Evolutionary conservation across 2,113 vertebrate genomes (phyloP).

Genomic region (Paracanthobrama guichenoti): DNA sequence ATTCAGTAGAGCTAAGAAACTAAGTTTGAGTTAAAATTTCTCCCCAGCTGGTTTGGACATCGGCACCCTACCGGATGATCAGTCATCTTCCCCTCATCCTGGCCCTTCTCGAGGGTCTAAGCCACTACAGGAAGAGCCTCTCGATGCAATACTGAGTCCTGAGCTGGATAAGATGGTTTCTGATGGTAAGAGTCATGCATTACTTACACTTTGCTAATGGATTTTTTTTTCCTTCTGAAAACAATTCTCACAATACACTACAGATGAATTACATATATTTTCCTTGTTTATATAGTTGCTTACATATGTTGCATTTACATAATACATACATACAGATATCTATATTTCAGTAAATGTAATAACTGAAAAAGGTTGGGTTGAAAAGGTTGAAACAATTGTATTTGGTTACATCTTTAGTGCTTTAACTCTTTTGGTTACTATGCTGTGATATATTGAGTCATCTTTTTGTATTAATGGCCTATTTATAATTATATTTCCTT

Average conservation of each 20-base stretch:
- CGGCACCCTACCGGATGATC: slow-evolving; percentile 75
- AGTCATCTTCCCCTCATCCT: slow-evolving; percentile 74
- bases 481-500: neutral
- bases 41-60: slow-evolving; percentile 84
- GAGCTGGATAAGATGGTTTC: slow-evolving; percentile 98
- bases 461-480: neutral
- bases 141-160: slow-evolving; percentile 95
- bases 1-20: neutral
- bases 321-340: too few species aligned
- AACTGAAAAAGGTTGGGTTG: neutral
- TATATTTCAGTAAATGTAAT: neutral
- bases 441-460: neutral
- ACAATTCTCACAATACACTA: neutral
- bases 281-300: too few species aligned
- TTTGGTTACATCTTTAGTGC: neutral
- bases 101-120: slow-evolving; percentile 73
- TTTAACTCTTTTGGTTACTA: neutral
- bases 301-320: too few species aligned
- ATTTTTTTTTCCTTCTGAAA: too few species aligned
- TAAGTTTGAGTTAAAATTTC: neutral
- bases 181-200: slow-evolving; percentile 80
- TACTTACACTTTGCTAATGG: neutral
- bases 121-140: slow-evolving; percentile 84
- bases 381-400: neutral
- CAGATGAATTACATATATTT: neutral